Evolutionary conservation across 2,113 vertebrate genomes (phyloP), one percentile per base, ranked within the genome.

Genomic region (Lycaon pictus): DNA sequence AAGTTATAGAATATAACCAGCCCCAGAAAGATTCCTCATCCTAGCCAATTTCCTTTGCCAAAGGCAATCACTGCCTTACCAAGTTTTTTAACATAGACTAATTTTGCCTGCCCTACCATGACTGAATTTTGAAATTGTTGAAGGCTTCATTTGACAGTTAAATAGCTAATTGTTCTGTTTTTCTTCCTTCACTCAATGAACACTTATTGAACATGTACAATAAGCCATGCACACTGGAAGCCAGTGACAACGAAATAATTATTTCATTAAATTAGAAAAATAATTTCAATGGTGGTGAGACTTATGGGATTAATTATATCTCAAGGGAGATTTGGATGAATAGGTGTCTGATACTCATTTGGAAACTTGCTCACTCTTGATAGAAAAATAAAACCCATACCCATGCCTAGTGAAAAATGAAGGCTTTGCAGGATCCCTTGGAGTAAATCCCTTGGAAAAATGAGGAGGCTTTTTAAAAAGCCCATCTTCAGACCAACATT

Each of bases 191-290:
- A 58, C 58, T 80, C 37, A 74, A 87, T 35, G 67, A n/a, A 85
- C 11, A 96, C n/a, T 80, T 71, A 67, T 4, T 43, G 96, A 90
- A 53, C 58, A 80, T 15, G 22, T 81, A 92, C 29, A 79, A 35
- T 15, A 65, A 87, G 48, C 35, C 65, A 79, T 29, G 63, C 51
- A 89, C 43, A 93, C 29, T 76, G 29, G 80, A 88, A 96, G 48
- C 58, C n/a, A 96, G 76, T 79, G 43, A 90, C 58, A 93, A 93
- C 51, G 82, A 88, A 92, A 88, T 76, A 79, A 95, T 95, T 87
- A 88, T 90, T 93, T 89, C 92, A 95, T 96, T 97, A 97, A 95
- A 96, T 94, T 85, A 97, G 92, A 35, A 96, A 97, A 96, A 95
- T 62, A 76, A 82, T 83, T 88, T 96, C 63, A 89, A 7, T 48